Base-by-base conservation (phyloP, 2,797 vertebrate species). In the Emydoidea blandingii region DNA sequence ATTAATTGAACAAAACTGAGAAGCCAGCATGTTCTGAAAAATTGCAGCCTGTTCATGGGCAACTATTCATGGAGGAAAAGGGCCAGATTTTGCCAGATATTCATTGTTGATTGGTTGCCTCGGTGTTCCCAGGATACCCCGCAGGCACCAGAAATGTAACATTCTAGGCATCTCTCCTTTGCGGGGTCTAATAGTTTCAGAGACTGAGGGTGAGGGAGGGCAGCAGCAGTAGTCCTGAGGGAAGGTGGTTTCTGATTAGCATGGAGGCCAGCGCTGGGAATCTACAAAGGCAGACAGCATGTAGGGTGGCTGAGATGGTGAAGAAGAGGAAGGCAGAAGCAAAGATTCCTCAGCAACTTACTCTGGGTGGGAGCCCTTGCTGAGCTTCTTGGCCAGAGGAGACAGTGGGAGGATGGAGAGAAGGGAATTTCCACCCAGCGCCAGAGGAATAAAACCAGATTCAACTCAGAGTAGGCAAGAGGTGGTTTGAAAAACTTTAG, bases 31-130 rank as follows among this genome's bases (percentile, higher is more conserved):
- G 11, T 91, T 81, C 34, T 92, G 74, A 53, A 85, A 90, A 94
- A 83, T 4, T 72, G 0, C 11, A 8, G 80, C 54, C 29, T 95
- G 21, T 88, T 62, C 41, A 25, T 53, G 74, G 56, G 21, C 68
- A 79, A 49, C 23, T 18, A 47, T 54, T 74, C 80, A 88, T 27
- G 59, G 57, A 34, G 25, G 29, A 80, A 3, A 5, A 2, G 12
- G 79, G 41, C 72, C 53, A 59, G 50, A 80, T 47, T 41, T 52
- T 34, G 44, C 18, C 0, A 0, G 4, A 23, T 81, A 0, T 0
- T 74, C 1, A 0, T 37, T 87, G 76, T 44, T 85, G 56, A 8
- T 53, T 74, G 1, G 65, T 52, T 88, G 29, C 44, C 47, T 53
- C 27, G 52, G 41, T 85, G 82, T 79, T 25, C 6, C 41, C 86